Evolutionary conservation across 2,888 invertebrate species (phyloP), one percentile per base, ranked within the genome.

Genomic region (Danaus chrysippus): DNA sequence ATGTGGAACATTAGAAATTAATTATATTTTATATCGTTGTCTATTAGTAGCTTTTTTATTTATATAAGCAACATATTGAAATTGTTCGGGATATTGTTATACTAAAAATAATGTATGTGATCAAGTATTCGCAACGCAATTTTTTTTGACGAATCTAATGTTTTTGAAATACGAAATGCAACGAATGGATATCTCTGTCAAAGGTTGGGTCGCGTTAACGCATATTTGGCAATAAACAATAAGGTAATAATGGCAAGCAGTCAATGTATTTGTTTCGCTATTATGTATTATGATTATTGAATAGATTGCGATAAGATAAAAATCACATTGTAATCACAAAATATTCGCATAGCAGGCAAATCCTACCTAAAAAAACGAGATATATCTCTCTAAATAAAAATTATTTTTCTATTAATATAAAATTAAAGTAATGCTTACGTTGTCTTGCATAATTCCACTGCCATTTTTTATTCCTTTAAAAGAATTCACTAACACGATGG

Each of bases 401-500:
- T 17, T 2, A 10, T 17, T 17, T 49, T 17, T 17, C 17, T 17
- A n/a, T 49, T 17, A 49, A 10, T 2, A 17, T 1, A 3, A 17
- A 1, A 10, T 17, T 49, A n/a, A 17, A 17, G 2, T 49, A 5
- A n/a, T 63, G 62, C 65, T 64, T 46, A 68, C 66, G 15, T 11
- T 11, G 12, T 17, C 13, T 34, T 61, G 49, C 15, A 42, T 53
- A 44, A 42, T 56, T 42, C 68, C 63, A 58, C 66, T 66, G 12
- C 68, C 61, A 59, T 68, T 66, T 34, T 34, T 34, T 43, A 54
- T 3, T 34, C 54, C 52, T 13, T 54, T 23, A 11, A 56, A 56
- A 17, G n/a, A 11, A 9, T 52, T 46, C 19, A 57, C 56, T 12
- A 69, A 46, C n/a, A 62, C 46, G 12, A 68, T 55, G 11, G 23